Conservation (phyloP, 2,113 vertebrate species). For the Crotalus tigris region DNA sequence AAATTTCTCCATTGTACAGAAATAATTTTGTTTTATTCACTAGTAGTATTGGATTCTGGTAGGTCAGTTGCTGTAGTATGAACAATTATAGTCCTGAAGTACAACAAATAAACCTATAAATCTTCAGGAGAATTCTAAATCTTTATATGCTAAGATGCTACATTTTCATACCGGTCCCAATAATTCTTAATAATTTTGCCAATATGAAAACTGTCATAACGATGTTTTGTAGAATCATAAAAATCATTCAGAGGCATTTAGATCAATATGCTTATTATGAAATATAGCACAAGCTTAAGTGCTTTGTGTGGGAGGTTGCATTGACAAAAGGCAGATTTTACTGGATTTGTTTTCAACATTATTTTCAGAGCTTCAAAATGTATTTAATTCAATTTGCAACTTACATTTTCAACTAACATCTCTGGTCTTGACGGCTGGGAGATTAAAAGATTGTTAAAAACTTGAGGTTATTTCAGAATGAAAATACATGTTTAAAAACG, state of each 20-base stretch:
- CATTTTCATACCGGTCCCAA: not conserved
- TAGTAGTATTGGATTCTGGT: not conserved
- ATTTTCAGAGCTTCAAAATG: not conserved
- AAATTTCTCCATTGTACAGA: not conserved
- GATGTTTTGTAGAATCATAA: constrained; percentile 27
- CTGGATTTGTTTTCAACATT: not conserved
- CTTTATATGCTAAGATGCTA: not conserved
- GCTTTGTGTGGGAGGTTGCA: not conserved
- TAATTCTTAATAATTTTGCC: constrained; percentile 29
- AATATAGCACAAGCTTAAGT: not conserved
- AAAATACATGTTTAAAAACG: constrained; percentile 7
- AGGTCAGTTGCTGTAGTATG: not conserved
- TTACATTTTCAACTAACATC: constrained; percentile 23
- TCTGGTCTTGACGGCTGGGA: not conserved
- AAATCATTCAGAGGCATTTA: not conserved
- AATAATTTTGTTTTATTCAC: not conserved
- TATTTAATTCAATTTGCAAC: constrained; percentile 23
- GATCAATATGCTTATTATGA: not conserved
- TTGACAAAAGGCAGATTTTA: constrained; percentile 5
- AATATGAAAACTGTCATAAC: constrained; percentile 26
- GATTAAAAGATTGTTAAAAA: not conserved
- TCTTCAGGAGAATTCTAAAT: not conserved
- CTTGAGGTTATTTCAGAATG: not conserved
- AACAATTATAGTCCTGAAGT: not conserved
- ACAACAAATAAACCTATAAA: not conserved